Base-by-base conservation (phyloP, 2,888 invertebrate species). In the Phengaris arion region DNA sequence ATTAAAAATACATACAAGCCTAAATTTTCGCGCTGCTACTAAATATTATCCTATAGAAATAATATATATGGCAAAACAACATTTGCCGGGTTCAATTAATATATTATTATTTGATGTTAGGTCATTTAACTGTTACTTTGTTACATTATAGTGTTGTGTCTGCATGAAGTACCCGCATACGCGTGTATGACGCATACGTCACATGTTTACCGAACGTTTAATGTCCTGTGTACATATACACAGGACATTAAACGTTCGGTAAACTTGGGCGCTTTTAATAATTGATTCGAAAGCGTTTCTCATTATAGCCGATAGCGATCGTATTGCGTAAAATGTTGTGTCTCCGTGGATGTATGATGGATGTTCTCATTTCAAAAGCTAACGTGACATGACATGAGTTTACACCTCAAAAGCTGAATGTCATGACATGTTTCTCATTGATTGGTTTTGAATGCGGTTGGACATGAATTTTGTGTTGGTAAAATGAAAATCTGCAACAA, bases 271-370 rank as follows among this genome's bases (percentile, higher is more conserved):
- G 22, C 59, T 4, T 59, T 59, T 59, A 35, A 59, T 3, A 59
- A 59, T 59, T 59, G 22, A 59, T 22, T 22, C 10, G 9, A 59
- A 59, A 22, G 22, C 59, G 59, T 59, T 59, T 22, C 59, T 59
- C 64, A 35, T 45, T 45, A 45, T 15, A 10, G 59, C 64, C 64
- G 64, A 64, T 64, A 64, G 35, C 64, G 13, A 64, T 64, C 64
- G 35, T 64, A 64, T 35, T 45, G 64, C 35, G 64, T 64, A 64
- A 64, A 64, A 64, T 64, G 22, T 12, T 35, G 64, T 10, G 55
- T 15, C 15, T 55, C 35, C 35, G 64, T 13, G 12, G 52, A 0
- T 1, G 35, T 12, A 52, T 64, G 64, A 64, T 64, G 64, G 13
- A 64, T 64, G 64, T 64, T 45, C 6, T 12, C 35, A 55, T 13